Base-by-base conservation (phyloP, 2,888 invertebrate genomes). In the Lithophane semibrunnea region DNA sequence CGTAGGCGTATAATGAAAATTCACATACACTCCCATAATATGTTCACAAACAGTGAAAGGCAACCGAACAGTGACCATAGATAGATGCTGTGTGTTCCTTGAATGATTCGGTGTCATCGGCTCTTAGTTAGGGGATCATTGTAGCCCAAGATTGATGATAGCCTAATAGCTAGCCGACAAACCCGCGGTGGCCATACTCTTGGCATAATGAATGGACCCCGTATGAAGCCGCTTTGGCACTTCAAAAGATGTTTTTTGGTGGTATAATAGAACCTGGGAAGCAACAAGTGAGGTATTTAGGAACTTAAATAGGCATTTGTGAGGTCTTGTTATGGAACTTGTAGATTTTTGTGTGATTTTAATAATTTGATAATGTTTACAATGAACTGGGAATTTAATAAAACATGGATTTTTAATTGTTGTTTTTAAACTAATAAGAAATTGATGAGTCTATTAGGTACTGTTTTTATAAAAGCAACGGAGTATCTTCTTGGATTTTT, bases 101-200 rank as follows among this genome's bases (percentile, higher is more conserved):
- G 92, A 91, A 90, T 88, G 91, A 91, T 92, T 88, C 87, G 82
- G 88, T 91, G 93, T 94, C 94, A 90, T 89, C 92, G 90, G 86
- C 90, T 94, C 93, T 95, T 93, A 94, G 94, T 94, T 94, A 94
- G 86, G 82, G 93, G 93, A 94, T 94, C 92, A 94, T 94, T 94
- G 95, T 94, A 86, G 87, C 89, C 90, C 90, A 88, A 93, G 95
- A 95, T 95, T 94, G 93, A 95, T 95, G 94, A 90, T 92, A 86
- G 92, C 88, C 89, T 94, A 92, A 94, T 93, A 91, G 91, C 85
- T 84, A 71, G 87, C 88, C 89, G 92, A 93, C 92, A 90, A 92
- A 93, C 91, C 91, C 83, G 82, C 85, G 87, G 82, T 80, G 79
- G 80, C 82, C 70, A 67, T 64, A 67, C 84, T 82, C 77, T 70